A percentile compares a stretch with the other conserved stretches of the same genome.
Conservation (phyloP, 2,888 invertebrate species). For the Anoplius nigerrimus region DNA sequence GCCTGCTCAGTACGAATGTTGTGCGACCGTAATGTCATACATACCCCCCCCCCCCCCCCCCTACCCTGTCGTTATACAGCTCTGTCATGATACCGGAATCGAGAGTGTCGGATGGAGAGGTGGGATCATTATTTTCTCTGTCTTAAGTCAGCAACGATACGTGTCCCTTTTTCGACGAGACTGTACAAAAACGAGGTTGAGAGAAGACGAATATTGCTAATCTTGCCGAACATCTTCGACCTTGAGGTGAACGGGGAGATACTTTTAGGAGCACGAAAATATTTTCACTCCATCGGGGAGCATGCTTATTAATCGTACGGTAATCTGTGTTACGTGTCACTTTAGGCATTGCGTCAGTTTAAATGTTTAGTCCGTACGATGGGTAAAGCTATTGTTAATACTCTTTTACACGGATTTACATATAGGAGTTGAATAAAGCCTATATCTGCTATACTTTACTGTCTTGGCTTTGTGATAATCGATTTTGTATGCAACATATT, state of each 20-base stretch:
- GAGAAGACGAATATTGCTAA: too few relatives aligned
- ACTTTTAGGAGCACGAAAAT: constrained; percentile 14
- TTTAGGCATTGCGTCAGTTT: too few relatives aligned
- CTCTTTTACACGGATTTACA: too few relatives aligned
- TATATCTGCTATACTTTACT: constrained; percentile 25
- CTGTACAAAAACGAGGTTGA: neutral
- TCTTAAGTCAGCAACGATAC: neutral
- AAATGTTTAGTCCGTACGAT: too few relatives aligned
- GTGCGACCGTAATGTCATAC: constrained; percentile 7
- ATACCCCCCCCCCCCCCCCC: too few relatives aligned
- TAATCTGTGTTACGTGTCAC: too few relatives aligned
- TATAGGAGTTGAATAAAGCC: too few relatives aligned
- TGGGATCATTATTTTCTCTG: neutral
- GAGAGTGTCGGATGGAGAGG: too few relatives aligned
- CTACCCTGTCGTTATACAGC: too few relatives aligned
- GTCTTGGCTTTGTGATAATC: constrained; percentile 42
- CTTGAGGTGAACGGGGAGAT: constrained; percentile 4
- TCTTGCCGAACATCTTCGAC: constrained; percentile 1
- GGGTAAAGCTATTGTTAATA: too few relatives aligned
- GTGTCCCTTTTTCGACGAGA: neutral
- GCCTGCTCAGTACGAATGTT: constrained; percentile 30
- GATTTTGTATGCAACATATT: constrained; percentile 42
- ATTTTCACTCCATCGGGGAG: neutral
- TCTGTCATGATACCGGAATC: constrained; percentile 27
- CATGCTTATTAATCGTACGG: constrained; percentile 10